Evolutionary conservation across 2,113 vertebrate species (phyloP), one percentile per base, ranked within the genome.

Genomic region (Accipiter virgatus): DNA sequence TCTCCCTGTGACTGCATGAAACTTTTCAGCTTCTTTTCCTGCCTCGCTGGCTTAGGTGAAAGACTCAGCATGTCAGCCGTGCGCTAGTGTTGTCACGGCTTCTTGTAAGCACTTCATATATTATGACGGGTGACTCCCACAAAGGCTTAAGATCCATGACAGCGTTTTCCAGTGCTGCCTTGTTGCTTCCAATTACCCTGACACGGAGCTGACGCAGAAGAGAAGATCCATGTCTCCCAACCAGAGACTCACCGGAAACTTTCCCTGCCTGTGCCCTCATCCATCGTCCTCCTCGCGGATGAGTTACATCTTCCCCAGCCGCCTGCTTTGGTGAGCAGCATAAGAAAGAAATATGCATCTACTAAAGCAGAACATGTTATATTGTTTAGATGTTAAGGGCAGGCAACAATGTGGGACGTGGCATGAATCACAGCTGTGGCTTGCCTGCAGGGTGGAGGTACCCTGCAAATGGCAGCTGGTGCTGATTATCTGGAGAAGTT

Each of bases 161-260:
- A 81, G 23, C 1, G 0, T 91, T 96, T 96, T 86, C 86, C 86
- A 96, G 63, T 7, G 0, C 75, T 63, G 77, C 48, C 88, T 70
- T 70, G 70, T 89, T 95, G 90, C 71, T 94, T 94, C 80, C 71
- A 91, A 91, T 96, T 95, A 88, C 47, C 62, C 67, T 93, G 93
- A 95, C 34, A 68, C 0, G 7, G 59, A 77, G 71, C 94, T 95
- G 84, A 95, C 1, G 7, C 26, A 56, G 77, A 80, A 78, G 56
- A 88, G 50, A 58, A 90, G 88, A 94, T 75, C 88, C 86, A 45
- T 29, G 52, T 80, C 85, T 85, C 70, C 66, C 36, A 58, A 81
- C 63, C 65, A 2, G 50, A 87, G 52, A 21, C 59, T 66, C 5
- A 0, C 9, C 9, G 26, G 58, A 95, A 91, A 86, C 25, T 12